phyloP scores from a whole-genome alignment of 2,113 vertebrate species.

The Gymnarchus niloticus region DNA sequence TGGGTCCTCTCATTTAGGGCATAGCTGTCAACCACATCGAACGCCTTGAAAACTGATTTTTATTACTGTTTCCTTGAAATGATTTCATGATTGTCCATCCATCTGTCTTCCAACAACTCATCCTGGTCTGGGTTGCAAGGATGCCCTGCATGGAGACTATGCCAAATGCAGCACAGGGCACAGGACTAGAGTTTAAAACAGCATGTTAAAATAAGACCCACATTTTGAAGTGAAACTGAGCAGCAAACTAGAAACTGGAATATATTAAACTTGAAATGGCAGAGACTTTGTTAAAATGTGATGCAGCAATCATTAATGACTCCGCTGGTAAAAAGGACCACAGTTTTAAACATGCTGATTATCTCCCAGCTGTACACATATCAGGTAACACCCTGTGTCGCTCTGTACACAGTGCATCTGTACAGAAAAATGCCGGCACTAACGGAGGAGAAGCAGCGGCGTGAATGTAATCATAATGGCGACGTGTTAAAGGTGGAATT shows the following conservation, averaged over 20 bases:
- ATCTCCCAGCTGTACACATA: not conserved
- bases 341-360: not conserved
- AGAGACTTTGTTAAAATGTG: not conserved
- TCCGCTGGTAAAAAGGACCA: not conserved
- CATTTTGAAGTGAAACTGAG: not conserved
- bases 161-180: too few species aligned
- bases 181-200: too few species aligned
- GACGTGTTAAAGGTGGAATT: too few species aligned
- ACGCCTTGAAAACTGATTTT: not conserved
- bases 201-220: not conserved
- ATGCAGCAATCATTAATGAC: not conserved
- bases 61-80: not conserved
- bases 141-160: too few species aligned
- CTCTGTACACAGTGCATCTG: too few species aligned
- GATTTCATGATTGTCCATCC: not conserved
- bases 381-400: not conserved
- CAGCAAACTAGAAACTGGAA: not conserved
- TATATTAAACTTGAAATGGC: not conserved
- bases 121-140: too few species aligned
- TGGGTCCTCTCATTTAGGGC: not conserved
- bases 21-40: not conserved
- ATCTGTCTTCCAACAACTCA: too few species aligned
- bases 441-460: too few species aligned
- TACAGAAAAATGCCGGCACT: too few species aligned
- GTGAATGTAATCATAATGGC: too few species aligned